Percentiles rank a stretch among this genome's conserved stretches.
These are phyloP conservation scores for Sitodiplosis mosellana DNA, from an alignment of 1,140 invertebrate species.

Conservation along the genomic window DNA sequence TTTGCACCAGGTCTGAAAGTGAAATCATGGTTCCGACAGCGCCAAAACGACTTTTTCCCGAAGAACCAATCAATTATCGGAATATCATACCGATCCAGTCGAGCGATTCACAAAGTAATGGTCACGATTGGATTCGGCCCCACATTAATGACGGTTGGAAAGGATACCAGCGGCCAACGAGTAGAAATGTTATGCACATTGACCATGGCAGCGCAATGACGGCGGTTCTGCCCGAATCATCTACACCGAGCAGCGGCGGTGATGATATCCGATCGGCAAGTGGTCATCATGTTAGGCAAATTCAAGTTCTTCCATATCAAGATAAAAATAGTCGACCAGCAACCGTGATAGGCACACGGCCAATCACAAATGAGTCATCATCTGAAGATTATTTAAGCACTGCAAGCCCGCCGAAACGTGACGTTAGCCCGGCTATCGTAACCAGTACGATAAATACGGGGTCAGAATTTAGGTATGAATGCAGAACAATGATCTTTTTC, in stretches of 20 bases:
- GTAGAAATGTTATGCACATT: not conserved
- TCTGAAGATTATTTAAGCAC: not conserved
- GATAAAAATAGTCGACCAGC: not conserved
- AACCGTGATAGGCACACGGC: not conserved
- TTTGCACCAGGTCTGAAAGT: not conserved
- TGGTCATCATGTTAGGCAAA: not conserved
- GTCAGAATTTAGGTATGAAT: slow-evolving; percentile 16
- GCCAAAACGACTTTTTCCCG: not conserved
- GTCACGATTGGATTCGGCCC: not conserved
- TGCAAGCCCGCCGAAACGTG: slow-evolving; percentile 3
- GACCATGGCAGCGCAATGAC: not conserved
- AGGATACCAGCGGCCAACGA: not conserved
- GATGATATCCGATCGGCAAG: not conserved
- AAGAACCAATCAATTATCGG: not conserved
- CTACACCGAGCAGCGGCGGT: not conserved
- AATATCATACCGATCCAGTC: not conserved
- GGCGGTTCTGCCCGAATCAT: not conserved
- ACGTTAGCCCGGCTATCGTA: slow-evolving; percentile 18
- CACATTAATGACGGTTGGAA: not conserved
- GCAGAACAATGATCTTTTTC: not conserved
- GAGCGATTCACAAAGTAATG: not conserved
- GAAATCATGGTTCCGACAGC: not conserved
- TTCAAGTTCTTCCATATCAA: slow-evolving; percentile 1
- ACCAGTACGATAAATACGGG: slow-evolving; percentile 18
- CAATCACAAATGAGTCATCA: not conserved